Evolutionary conservation across 1,140 invertebrate genomes (phyloP), one percentile per base, ranked within the genome.

Genomic region (Arctopsyche grandis): DNA sequence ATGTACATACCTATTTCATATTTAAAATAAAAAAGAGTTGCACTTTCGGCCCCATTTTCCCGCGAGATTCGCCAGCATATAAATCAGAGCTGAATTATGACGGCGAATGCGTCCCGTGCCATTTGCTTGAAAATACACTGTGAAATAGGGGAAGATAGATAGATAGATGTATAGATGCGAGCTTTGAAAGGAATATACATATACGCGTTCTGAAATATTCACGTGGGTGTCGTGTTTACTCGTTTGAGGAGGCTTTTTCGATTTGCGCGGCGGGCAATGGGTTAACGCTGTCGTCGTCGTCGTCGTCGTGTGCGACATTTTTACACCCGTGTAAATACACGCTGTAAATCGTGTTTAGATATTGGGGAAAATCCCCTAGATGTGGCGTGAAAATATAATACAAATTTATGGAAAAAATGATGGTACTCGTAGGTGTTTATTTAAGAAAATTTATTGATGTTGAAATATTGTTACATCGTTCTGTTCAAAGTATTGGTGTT

Each of bases 391-490:
- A 52, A 52, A n/a, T n/a, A n/a, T n/a, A n/a, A n/a, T n/a, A n/a
- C n/a, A n/a, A 52, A 52, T 52, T 5, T 52, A 52, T 52, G 10
- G 12, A 14, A 52, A 1, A 52, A 52, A 52, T 5, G 12, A 52
- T 5, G 16, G 16, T 46, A 46, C 12, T 22, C 58, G 21, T 29
- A 52, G 63, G 24, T 66, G 3, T 66, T 66, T 66, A 19, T 66
- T 66, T 66, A 66, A 66, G 63, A 66, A 66, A 66, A 66, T 66
- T 66, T 66, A 66, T 66, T 66, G 24, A 66, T 66, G 24, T 66
- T 14, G 22, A 29, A 66, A 24, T 66, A 19, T 66, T 66, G 24
- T 22, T 66, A 66, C 14, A 66, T 66, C 22, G 24, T 22, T 22
- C 22, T 22, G 19, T 29, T 22, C 56, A 21, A 60, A 16, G 56